Percentiles rank a stretch among this genome's conserved stretches.
Conservation (phyloP, 1,140 invertebrate species). For the Lutraria rhynchaena region DNA sequence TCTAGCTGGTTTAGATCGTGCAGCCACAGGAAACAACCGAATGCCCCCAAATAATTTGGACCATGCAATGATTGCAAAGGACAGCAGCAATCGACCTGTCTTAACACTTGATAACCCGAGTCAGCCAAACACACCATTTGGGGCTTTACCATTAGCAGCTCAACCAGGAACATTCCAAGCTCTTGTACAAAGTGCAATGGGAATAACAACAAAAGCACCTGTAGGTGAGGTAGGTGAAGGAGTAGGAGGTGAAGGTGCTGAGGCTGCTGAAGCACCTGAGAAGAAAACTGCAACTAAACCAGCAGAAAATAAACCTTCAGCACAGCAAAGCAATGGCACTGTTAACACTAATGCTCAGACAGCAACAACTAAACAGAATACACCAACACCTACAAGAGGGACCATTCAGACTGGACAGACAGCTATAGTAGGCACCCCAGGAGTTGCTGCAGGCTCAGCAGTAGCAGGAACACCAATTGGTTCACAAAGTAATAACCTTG, state of each 20-base stretch:
- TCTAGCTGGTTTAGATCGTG: neutral
- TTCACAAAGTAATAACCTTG: too few species aligned
- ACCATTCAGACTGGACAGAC: neutral
- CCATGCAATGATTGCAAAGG: slow-evolving; percentile 12
- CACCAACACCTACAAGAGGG: neutral
- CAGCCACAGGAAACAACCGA: neutral
- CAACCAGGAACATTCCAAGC: slow-evolving; percentile 21
- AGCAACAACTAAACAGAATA: neutral
- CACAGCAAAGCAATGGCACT: neutral
- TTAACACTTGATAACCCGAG: slow-evolving; percentile 16
- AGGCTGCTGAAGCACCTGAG: slow-evolving; percentile 9
- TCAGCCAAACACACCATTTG: slow-evolving; percentile 4
- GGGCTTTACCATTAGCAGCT: neutral
- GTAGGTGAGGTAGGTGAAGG: slow-evolving; percentile 40
- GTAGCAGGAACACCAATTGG: too few species aligned
- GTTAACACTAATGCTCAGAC: neutral
- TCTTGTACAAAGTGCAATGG: slow-evolving; percentile 1
- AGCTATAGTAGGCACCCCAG: neutral
- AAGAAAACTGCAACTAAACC: neutral
- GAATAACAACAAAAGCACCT: slow-evolving; percentile 8
- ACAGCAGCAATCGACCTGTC: neutral
- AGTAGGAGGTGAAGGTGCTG: slow-evolving; percentile 38
- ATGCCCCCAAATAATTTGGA: slow-evolving; percentile 7
- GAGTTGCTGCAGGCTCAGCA: neutral
- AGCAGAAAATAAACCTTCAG: neutral